Percentiles rank a stretch among this genome's conserved stretches.
These are phyloP conservation scores for Penaeus indicus DNA, from an alignment of 1,140 invertebrate genomes.

Conservation along the genomic window DNA sequence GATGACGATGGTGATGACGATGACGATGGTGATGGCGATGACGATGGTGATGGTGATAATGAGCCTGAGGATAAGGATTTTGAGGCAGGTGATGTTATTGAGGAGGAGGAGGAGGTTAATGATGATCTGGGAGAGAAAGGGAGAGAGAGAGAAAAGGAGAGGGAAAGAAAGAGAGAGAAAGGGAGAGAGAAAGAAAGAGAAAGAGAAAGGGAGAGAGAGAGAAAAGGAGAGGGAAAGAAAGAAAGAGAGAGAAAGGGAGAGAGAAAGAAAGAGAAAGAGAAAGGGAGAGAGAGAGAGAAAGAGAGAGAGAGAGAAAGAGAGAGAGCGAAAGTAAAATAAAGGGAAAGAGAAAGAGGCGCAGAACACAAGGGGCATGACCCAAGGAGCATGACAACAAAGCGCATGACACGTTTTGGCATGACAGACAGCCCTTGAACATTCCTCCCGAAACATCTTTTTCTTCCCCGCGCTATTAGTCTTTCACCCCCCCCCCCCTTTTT, in stretches of 20 bases:
- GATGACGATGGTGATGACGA: too few relatives aligned
- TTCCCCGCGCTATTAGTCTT: too few relatives aligned
- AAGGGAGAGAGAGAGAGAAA: neutral
- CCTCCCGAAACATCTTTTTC: too few relatives aligned
- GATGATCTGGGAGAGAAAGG: neutral
- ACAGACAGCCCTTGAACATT: too few relatives aligned
- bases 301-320: neutral
- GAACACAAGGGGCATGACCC: neutral
- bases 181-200: neutral
- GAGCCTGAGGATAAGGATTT: too few relatives aligned
- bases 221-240: constrained; percentile 13
- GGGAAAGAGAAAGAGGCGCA: neutral
- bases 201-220: neutral
- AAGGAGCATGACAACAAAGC: too few relatives aligned
- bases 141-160: neutral
- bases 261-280: constrained; percentile 16
- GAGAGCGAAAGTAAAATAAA: neutral
- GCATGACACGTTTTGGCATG: too few relatives aligned
- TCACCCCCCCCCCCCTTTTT: too few relatives aligned
- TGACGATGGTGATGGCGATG: too few relatives aligned
- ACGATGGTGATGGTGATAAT: too few relatives aligned
- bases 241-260: constrained; percentile 30
- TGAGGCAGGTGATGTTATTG: too few relatives aligned
- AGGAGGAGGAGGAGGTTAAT: too few relatives aligned
- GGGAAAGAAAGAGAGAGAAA: neutral